A percentile compares a stretch with the other conserved stretches of the same genome.
These are phyloP conservation scores for Stegastes partitus DNA, from an alignment of 2,113 vertebrate species.

Conservation along the genomic window DNA sequence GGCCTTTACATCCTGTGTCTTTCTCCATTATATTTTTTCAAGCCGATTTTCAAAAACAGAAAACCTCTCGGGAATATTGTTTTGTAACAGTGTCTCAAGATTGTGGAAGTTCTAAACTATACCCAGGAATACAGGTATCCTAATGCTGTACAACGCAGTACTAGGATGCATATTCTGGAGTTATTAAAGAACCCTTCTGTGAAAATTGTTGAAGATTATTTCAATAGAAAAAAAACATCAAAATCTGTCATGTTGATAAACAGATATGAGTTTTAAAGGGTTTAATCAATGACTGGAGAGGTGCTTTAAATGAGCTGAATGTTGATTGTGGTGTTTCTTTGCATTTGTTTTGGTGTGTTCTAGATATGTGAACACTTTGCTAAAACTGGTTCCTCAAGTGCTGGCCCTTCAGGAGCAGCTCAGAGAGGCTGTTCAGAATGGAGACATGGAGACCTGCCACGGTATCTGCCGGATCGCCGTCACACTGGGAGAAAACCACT, in stretches of 20 bases:
- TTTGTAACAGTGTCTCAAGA: too few relatives aligned
- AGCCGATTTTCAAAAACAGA: neutral
- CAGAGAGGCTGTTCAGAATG: conserved; percentile 94
- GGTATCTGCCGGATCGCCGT: conserved; percentile 97
- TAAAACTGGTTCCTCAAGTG: conserved; percentile 96
- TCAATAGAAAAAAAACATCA: too few relatives aligned
- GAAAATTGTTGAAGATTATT: too few relatives aligned
- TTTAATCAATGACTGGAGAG: too few relatives aligned
- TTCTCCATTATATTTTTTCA: neutral
- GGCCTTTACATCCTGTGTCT: neutral
- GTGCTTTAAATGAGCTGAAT: neutral
- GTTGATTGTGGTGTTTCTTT: conserved; percentile 1
- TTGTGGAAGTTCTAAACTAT: too few relatives aligned
- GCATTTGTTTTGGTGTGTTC: conserved; percentile 13
- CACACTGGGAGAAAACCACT: conserved; percentile 96
- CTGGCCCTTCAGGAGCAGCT: conserved; percentile 96
- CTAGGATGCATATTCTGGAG: too few relatives aligned
- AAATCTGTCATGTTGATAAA: too few relatives aligned
- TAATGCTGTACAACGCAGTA: too few relatives aligned
- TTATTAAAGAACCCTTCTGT: too few relatives aligned
- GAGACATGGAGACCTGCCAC: conserved; percentile 98
- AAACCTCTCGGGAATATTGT: too few relatives aligned
- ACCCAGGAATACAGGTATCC: too few relatives aligned
- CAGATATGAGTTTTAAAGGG: too few relatives aligned
- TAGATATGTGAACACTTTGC: conserved; percentile 97